Conservation (phyloP, 1,140 invertebrate genomes). For the Drosophila funebris region DNA sequence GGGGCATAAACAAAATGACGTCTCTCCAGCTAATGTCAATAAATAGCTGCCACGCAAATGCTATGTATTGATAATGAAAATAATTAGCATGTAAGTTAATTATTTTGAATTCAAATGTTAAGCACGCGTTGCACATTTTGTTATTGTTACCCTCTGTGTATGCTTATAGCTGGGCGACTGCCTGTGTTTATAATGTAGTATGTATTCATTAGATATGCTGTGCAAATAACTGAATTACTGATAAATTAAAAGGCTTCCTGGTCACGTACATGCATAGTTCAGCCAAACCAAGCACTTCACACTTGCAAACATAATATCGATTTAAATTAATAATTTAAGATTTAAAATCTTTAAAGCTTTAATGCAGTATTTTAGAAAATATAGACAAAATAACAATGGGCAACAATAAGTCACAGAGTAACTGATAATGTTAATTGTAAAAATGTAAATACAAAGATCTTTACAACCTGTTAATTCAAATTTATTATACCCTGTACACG, state of each 20-base stretch:
- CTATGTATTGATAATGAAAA: slow-evolving; percentile 70
- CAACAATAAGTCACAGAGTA: no score
- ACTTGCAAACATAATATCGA: no score
- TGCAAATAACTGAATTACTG: slow-evolving; percentile 32
- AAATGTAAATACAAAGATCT: no score
- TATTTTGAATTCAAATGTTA: slow-evolving; percentile 64
- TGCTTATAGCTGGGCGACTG: slow-evolving; percentile 13
- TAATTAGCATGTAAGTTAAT: slow-evolving; percentile 81
- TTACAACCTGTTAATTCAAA: no score
- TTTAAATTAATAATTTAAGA: no score
- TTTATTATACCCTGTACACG: no score
- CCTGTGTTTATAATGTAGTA: background rate
- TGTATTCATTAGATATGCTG: slow-evolving; percentile 37
- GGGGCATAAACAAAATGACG: slow-evolving; percentile 42
- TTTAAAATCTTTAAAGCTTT: no score
- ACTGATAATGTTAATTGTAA: no score
- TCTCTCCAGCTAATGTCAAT: slow-evolving; percentile 60
- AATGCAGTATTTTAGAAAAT: no score
- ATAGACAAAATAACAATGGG: no score
- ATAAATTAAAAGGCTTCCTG: slow-evolving; percentile 41
- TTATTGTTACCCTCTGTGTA: slow-evolving; percentile 44
- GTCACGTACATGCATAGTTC: slow-evolving; percentile 1
- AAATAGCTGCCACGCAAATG: slow-evolving; percentile 46
- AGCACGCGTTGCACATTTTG: slow-evolving; percentile 51
- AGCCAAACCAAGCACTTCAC: background rate